phyloP scores from a whole-genome alignment of 1,140 invertebrate genomes.

The Drosophila pruinosa region DNA sequence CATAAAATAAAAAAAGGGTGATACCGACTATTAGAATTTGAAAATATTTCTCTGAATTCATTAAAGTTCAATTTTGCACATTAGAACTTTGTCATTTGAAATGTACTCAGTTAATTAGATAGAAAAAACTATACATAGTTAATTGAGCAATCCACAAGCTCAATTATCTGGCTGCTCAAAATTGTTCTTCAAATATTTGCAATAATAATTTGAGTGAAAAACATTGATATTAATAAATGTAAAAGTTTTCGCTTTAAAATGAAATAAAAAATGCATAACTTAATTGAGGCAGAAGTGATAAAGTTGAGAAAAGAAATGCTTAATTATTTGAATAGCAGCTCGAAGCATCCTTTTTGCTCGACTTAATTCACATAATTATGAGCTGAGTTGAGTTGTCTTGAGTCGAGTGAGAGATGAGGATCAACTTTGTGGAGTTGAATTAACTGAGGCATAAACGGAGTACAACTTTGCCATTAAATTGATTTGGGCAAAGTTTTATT shows the following conservation, averaged over 20 bases:
- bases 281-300: neutral
- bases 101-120: too few species aligned
- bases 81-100: too few species aligned
- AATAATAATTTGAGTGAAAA: neutral
- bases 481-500: slow-evolving; percentile 32
- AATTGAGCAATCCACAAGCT: neutral
- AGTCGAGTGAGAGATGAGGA: neutral
- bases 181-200: neutral
- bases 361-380: slow-evolving; percentile 19
- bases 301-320: slow-evolving; percentile 1
- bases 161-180: neutral
- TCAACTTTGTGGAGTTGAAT: neutral
- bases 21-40: too few species aligned
- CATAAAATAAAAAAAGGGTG: too few species aligned
- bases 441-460: slow-evolving; percentile 17
- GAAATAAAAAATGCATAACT: neutral
- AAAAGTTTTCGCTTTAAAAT: neutral
- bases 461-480: slow-evolving; percentile 28
- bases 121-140: neutral
- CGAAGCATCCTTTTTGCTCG: slow-evolving; percentile 8
- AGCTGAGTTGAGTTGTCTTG: neutral
- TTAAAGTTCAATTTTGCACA: too few species aligned
- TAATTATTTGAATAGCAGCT: slow-evolving; percentile 9
- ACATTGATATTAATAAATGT: neutral
- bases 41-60: too few species aligned